Evolutionary conservation across 2,888 invertebrate species (phyloP).

Genomic region (Ormia ochracea): DNA sequence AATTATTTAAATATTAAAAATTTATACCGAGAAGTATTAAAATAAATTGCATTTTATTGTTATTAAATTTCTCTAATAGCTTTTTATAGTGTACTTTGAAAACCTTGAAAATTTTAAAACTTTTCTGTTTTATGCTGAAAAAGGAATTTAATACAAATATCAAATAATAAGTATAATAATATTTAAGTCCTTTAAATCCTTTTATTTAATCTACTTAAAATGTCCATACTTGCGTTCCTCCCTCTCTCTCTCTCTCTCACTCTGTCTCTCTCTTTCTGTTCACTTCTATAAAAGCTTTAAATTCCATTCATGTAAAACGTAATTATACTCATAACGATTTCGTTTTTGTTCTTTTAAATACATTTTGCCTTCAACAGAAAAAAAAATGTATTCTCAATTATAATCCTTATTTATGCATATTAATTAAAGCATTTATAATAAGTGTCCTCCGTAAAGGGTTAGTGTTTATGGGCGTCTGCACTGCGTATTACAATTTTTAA

Average conservation of each 20-base stretch:
- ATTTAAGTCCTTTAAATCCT: not conserved
- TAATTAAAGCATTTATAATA: constrained; percentile 35
- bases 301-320: not conserved
- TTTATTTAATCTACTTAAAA: not conserved
- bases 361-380: not conserved
- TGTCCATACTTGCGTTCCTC: not conserved
- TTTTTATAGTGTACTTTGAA: no score
- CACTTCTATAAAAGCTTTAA: not conserved
- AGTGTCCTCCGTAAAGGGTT: constrained; percentile 6
- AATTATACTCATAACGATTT: constrained; percentile 1
- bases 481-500: not conserved
- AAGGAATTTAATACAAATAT: not conserved
- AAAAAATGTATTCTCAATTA: not conserved
- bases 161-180: no score
- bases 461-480: not conserved
- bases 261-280: not conserved
- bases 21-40: no score
- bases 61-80: no score
- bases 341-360: not conserved
- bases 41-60: no score
- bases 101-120: not conserved
- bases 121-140: not conserved
- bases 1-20: no score
- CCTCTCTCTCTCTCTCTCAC: no score
- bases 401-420: constrained; percentile 29